Conservation (phyloP, 2,113 vertebrate species). For the Vireo altiloquus region DNA sequence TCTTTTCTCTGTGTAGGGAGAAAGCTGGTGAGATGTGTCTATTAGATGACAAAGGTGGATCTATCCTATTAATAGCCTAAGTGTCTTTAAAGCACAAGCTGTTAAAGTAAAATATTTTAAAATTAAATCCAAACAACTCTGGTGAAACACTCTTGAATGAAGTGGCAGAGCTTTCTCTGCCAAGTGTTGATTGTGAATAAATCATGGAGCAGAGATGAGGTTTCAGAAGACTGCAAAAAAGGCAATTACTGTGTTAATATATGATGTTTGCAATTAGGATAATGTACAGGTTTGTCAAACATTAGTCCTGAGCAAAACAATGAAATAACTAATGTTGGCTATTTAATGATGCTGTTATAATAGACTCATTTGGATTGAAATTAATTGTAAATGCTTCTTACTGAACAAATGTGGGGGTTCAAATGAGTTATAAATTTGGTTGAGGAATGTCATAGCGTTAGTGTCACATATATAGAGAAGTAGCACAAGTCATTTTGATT, state of each 20-base stretch:
- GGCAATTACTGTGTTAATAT: conserved; percentile 8
- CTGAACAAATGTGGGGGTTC: not conserved
- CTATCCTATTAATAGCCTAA: not conserved
- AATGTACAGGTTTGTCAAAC: conserved; percentile 26
- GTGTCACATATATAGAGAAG: not conserved
- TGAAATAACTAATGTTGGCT: not conserved
- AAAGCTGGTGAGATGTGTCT: not conserved
- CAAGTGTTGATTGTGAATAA: not conserved
- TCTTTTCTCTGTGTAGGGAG: not conserved
- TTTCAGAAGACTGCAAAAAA: not conserved
- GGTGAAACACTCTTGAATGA: not conserved
- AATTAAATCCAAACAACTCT: not conserved
- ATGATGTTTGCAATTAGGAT: not conserved
- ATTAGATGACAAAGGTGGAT: not conserved
- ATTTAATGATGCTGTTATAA: not conserved
- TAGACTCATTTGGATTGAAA: not conserved
- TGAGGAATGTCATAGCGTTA: not conserved
- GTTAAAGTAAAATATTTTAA: not conserved
- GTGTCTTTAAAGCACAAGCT: not conserved
- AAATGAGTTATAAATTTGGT: not conserved
- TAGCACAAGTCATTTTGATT: not conserved
- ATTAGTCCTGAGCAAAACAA: not conserved
- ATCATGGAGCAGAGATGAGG: not conserved
- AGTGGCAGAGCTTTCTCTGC: not conserved
- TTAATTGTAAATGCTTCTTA: not conserved